phyloP scores from a whole-genome alignment of 1,140 invertebrate species.

The Drosophila sp. region DNA sequence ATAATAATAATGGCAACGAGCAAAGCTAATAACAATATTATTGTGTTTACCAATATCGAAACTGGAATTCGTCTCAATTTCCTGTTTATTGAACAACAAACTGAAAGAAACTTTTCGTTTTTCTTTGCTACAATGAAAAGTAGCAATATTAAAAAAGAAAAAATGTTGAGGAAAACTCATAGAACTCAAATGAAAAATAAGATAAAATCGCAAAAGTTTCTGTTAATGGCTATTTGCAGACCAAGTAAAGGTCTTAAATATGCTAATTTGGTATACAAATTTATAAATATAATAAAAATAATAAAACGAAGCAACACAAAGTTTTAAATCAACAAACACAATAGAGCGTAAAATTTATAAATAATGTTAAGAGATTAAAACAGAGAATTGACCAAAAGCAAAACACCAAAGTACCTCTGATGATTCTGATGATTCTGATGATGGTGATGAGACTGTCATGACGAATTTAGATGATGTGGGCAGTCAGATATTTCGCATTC shows the following conservation, averaged over 20 bases:
- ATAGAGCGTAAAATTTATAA: conserved; percentile 66
- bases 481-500: conserved; percentile 54
- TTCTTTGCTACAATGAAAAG: conserved; percentile 16
- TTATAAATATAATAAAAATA: conserved; percentile 45
- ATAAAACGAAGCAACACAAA: conserved; percentile 17
- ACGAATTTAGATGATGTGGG: conserved; percentile 68
- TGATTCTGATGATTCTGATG: conserved; percentile 16
- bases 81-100: conserved; percentile 71
- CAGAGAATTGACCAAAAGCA: conserved; percentile 57
- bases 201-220: conserved; percentile 49
- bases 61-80: conserved; percentile 63
- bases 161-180: conserved; percentile 32
- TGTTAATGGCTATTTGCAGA: conserved; percentile 27
- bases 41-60: conserved; percentile 59
- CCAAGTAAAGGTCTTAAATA: conserved; percentile 40
- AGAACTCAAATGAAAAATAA: conserved; percentile 40
- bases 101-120: conserved; percentile 49
- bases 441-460: conserved; percentile 50
- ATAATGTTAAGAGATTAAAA: conserved; percentile 59
- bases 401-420: conserved; percentile 47
- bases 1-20: conserved; percentile 51
- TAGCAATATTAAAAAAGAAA: conserved; percentile 11
- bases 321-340: conserved; percentile 48
- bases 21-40: conserved; percentile 26
- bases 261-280: conserved; percentile 59